A percentile compares a stretch with the other conserved stretches of the same genome.
Evolutionary conservation across 2,888 invertebrate genomes (phyloP).

Genomic region (Ectemnius continuus): DNA sequence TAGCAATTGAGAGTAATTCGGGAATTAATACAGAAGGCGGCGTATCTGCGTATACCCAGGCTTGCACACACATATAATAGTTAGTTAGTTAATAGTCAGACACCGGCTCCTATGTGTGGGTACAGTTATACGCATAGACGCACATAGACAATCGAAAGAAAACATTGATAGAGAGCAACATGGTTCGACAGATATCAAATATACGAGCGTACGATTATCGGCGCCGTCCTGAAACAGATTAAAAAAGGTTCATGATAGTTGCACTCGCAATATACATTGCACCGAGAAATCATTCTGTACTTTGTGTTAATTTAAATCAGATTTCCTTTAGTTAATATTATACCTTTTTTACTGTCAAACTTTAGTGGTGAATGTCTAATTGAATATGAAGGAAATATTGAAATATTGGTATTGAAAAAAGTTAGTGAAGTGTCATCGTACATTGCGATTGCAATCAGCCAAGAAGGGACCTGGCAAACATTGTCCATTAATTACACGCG

Average conservation of each 20-base stretch:
- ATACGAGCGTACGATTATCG: slow-evolving; percentile 65
- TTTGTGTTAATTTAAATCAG: neutral
- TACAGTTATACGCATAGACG: slow-evolving; percentile 39
- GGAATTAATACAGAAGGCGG: slow-evolving; percentile 65
- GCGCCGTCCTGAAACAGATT: slow-evolving; percentile 77
- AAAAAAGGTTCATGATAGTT: slow-evolving; percentile 67
- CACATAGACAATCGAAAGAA: slow-evolving; percentile 32
- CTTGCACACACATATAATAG: slow-evolving; percentile 58
- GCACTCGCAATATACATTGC: slow-evolving; percentile 41
- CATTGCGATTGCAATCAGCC: slow-evolving; percentile 36
- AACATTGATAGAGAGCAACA: slow-evolving; percentile 52
- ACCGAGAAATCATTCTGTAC: too few species aligned
- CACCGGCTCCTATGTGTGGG: slow-evolving; percentile 23
- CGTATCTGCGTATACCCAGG: slow-evolving; percentile 53
- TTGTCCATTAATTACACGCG: slow-evolving; percentile 41
- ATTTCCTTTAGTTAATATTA: neutral
- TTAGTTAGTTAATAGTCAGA: slow-evolving; percentile 36
- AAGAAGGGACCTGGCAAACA: slow-evolving; percentile 35
- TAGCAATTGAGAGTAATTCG: slow-evolving; percentile 72
- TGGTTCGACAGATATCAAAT: slow-evolving; percentile 44
- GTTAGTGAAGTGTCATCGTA: neutral
- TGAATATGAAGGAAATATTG: too few species aligned
- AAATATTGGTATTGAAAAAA: neutral
- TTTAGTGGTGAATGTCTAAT: too few species aligned
- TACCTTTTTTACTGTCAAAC: neutral